These are phyloP conservation scores for Leptodactylus fallax DNA, from an alignment of 2,797 vertebrate genomes.

Conservation along the genomic window DNA sequence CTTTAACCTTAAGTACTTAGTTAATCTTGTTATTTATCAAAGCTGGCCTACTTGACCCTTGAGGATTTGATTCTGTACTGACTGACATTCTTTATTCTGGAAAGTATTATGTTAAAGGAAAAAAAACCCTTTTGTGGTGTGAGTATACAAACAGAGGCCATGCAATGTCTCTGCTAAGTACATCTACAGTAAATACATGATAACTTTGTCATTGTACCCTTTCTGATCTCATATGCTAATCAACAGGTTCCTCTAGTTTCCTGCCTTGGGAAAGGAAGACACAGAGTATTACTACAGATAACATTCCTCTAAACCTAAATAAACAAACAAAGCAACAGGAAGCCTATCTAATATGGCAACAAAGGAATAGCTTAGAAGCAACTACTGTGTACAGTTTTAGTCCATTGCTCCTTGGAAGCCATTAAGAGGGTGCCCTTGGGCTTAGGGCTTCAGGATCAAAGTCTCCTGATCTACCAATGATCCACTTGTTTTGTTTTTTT, in stretches of 20 bases:
- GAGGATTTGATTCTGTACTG: slow-evolving; percentile 56
- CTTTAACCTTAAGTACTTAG: slow-evolving; percentile 62
- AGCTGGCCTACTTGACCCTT: slow-evolving; percentile 61
- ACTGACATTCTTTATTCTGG: slow-evolving; percentile 61
- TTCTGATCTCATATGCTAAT: slow-evolving; percentile 48
- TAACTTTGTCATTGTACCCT: slow-evolving; percentile 24
- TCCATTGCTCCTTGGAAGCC: neutral
- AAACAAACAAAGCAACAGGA: slow-evolving; percentile 61
- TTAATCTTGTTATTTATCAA: slow-evolving; percentile 65
- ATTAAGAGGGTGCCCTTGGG: neutral
- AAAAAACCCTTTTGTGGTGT: slow-evolving; percentile 44
- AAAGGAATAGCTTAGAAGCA: slow-evolving; percentile 45
- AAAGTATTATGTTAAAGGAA: slow-evolving; percentile 42
- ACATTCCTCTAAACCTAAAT: slow-evolving; percentile 49
- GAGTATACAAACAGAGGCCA: slow-evolving; percentile 24
- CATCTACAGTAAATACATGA: slow-evolving; percentile 49
- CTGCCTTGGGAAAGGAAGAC: slow-evolving; percentile 48
- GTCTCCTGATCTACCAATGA: neutral
- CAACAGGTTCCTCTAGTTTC: slow-evolving; percentile 45
- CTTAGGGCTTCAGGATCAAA: neutral
- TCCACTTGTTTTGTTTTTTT: neutral
- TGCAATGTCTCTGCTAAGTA: slow-evolving; percentile 23
- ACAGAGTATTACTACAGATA: slow-evolving; percentile 41
- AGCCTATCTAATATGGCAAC: slow-evolving; percentile 48
- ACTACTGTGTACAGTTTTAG: neutral